A percentile compares a stretch with the other conserved stretches of the same genome.
These are phyloP conservation scores for Caenorhabditis brenneri DNA, from an alignment of 1,140 invertebrate species.

Conservation along the genomic window DNA sequence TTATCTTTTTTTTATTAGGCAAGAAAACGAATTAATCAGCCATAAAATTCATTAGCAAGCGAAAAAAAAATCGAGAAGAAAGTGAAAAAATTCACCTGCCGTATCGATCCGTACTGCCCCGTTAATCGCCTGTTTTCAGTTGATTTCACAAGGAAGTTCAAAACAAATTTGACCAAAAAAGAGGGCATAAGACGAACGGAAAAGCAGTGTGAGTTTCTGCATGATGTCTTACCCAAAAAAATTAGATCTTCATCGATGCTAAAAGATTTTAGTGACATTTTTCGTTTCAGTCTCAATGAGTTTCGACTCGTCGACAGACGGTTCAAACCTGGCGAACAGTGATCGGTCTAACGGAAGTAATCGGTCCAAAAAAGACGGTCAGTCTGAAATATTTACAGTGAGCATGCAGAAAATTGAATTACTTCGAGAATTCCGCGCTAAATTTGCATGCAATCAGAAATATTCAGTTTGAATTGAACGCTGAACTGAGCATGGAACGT, in stretches of 20 bases:
- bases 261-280: no score
- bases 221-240: no score
- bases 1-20: no score
- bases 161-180: background rate
- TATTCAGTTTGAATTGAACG: no score
- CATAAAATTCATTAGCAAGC: no score
- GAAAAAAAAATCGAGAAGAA: no score
- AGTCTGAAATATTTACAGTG: background rate
- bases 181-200: background rate
- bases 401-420: background rate
- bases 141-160: background rate
- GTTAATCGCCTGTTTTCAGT: background rate
- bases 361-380: background rate
- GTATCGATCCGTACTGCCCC: background rate
- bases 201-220: background rate
- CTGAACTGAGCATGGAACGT: background rate
- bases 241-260: no score
- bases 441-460: no score
- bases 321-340: slow-evolving; percentile 30
- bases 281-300: slow-evolving; percentile 18
- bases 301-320: slow-evolving; percentile 36
- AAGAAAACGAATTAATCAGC: no score
- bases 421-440: background rate
- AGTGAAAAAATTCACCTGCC: background rate
- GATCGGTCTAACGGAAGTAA: slow-evolving; percentile 7